Evolutionary conservation across 2,797 vertebrate genomes (phyloP).

Genomic region (Paguma larvata): DNA sequence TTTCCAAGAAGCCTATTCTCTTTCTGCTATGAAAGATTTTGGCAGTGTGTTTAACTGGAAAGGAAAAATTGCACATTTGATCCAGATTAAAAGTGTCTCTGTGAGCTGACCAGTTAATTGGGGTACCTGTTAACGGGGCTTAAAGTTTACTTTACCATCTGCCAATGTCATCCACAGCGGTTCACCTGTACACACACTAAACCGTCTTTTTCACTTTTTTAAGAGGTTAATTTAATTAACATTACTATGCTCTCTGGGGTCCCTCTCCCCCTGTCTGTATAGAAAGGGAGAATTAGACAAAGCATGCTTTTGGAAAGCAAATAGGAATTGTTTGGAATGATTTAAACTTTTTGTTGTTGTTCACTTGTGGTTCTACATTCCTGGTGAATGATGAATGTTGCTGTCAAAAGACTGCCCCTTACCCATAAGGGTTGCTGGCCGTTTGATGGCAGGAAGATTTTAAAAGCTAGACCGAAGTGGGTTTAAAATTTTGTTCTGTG

Average conservation of each 20-base stretch:
- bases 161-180: conserved; percentile 30
- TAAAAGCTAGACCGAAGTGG: conserved; percentile 70
- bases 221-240: conserved; percentile 71
- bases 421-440: conserved; percentile 18
- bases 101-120: conserved; percentile 43
- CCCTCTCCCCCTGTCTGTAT: conserved; percentile 54
- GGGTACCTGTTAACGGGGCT: conserved; percentile 6
- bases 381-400: conserved; percentile 75
- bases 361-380: conserved; percentile 71
- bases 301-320: conserved; percentile 78
- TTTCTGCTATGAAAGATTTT: conserved; percentile 74
- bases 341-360: conserved; percentile 57
- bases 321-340: conserved; percentile 74
- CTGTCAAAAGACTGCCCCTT: conserved; percentile 44
- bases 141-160: conserved; percentile 55
- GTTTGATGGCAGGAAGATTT: conserved; percentile 70
- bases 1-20: conserved; percentile 67
- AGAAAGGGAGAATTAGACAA: conserved; percentile 68
- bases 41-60: conserved; percentile 61
- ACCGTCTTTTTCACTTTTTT: conserved; percentile 46
- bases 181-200: conserved; percentile 55
- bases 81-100: conserved; percentile 55
- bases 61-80: conserved; percentile 59
- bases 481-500: conserved; percentile 67
- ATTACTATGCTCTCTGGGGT: background rate